Conservation (phyloP, 2,113 vertebrate species). For the Platysteira castanea region DNA sequence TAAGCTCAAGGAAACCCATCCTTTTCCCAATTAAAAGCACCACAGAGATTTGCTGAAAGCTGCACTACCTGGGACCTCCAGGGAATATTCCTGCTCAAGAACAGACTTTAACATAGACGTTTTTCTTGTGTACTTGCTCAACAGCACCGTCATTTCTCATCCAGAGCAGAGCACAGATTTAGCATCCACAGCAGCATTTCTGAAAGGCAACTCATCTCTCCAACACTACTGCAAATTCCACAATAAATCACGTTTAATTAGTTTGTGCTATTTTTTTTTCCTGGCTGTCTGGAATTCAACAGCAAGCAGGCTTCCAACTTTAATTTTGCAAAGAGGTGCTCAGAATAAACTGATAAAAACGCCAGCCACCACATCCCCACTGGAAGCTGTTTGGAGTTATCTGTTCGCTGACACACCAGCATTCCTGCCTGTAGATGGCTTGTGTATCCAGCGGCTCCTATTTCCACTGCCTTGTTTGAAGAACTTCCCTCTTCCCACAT, state of each 20-base stretch:
- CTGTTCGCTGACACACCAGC: neutral
- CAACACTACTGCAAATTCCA: conserved; percentile 6
- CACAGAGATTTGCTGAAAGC: neutral
- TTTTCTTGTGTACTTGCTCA: neutral
- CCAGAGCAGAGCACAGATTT: neutral
- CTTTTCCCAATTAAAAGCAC: neutral
- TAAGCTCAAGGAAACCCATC: neutral
- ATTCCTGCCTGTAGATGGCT: conserved; percentile 62
- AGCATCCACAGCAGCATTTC: neutral
- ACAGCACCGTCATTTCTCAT: neutral
- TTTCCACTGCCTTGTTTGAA: conserved; percentile 61
- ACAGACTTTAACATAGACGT: neutral
- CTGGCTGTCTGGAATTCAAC: neutral
- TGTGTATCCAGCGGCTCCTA: conserved; percentile 15
- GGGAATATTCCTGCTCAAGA: neutral
- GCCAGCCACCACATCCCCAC: neutral
- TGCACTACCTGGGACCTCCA: neutral
- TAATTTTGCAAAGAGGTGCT: neutral
- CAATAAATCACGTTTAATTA: conserved; percentile 25
- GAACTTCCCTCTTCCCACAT: conserved; percentile 54
- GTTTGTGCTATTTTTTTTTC: neutral
- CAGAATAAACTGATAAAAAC: neutral
- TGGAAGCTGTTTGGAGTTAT: neutral
- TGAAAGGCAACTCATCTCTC: conserved; percentile 22
- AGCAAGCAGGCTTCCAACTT: neutral